Base-by-base conservation (phyloP, 2,113 vertebrate species). In the Meriones unguiculatus region DNA sequence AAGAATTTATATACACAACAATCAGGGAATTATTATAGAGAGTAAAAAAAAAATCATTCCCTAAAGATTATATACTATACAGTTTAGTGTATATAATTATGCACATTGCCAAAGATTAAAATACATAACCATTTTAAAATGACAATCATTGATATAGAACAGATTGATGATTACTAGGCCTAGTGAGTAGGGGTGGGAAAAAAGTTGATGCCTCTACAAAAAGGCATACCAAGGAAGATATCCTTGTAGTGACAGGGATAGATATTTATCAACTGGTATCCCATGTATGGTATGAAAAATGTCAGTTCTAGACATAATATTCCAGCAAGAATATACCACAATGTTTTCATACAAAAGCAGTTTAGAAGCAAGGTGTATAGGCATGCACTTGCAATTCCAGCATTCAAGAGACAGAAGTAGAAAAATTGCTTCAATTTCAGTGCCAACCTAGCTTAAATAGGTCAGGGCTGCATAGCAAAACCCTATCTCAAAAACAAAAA, bases 31-130 rank as follows among this genome's bases (percentile, higher is more conserved):
- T 50, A 41, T 38, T 41, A 85, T 52, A 62, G 20, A 85, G 75
- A 78, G 15, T 82, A n/a, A 89, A 93, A 95, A 93, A 95, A 96
- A 94, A 88, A 13, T 14, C 35, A 92, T 75, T 80, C 28, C 38
- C 14, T 7, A 82, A 94, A 95, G 28, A 73, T 90, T 35, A 69
- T 1, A 88, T 70, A 90, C 11, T 88, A 32, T 69, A 78, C 80
- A 50, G 20, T 80, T 91, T 67, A 70, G 59, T 81, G 73, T 50
- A 91, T 69, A 69, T n/a, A 73, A 87, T 57, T 32, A 69, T 64
- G 28, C 38, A 22, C 69, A 54, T 46, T 57, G 5, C 28, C 54
- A 12, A 32, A 52, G 17, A 78, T 69, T 52, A 32, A 87, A 87
- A 70, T 69, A 35, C 12, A 59, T 70, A 70, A 72, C 8, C 38